Conservation (phyloP, 2,797 vertebrate species). For the Mionectes olivaceus region DNA sequence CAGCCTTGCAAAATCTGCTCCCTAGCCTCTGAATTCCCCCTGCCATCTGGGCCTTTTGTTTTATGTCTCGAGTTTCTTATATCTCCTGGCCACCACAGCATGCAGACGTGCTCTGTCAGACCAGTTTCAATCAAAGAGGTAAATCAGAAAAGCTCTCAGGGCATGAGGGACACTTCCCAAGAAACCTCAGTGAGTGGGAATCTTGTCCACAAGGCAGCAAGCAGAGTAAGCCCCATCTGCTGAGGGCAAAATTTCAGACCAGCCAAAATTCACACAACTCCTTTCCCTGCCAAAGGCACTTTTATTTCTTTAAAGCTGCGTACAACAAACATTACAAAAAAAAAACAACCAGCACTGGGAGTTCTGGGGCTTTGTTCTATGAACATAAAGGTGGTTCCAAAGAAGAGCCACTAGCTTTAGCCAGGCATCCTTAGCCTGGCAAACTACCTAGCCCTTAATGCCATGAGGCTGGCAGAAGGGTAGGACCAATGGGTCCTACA, state of each 20-base stretch:
- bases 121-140: neutral
- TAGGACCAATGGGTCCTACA: neutral
- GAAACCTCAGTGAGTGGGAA: neutral
- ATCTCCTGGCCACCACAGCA: neutral
- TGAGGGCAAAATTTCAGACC: neutral
- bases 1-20: constrained; percentile 4
- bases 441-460: neutral
- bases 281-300: neutral
- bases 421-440: neutral
- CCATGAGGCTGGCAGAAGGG: fast-evolving
- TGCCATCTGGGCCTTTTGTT: neutral
- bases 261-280: neutral
- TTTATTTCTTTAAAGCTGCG: neutral
- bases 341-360: neutral
- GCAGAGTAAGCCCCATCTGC: neutral
- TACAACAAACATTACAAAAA: neutral
- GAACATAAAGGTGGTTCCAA: neutral
- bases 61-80: neutral
- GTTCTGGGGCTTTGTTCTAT: neutral
- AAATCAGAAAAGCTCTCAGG: neutral
- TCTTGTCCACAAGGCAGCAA: neutral
- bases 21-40: neutral
- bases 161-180: neutral
- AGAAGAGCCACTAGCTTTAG: neutral
- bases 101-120: constrained; percentile 2